phyloP scores from a whole-genome alignment of 2,113 vertebrate genomes.

The Aphyosemion australe region DNA sequence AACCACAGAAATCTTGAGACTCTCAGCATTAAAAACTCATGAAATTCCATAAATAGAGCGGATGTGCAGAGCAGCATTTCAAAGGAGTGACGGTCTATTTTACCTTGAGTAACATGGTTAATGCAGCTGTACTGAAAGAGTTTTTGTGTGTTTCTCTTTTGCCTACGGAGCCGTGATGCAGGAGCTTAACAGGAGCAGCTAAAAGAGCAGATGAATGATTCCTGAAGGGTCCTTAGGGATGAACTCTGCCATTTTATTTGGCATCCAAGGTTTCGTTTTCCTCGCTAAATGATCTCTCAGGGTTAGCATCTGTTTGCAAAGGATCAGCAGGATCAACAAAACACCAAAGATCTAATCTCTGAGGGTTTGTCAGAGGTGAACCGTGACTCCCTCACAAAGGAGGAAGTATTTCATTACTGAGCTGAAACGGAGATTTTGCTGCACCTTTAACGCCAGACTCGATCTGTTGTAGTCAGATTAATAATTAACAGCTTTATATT shows the following conservation, averaged over 20 bases:
- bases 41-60: not conserved
- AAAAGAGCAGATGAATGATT: not conserved
- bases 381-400: not conserved
- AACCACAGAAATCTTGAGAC: not conserved
- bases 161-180: not conserved
- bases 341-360: not conserved
- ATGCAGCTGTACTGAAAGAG: not conserved
- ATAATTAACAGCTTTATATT: conserved; percentile 30
- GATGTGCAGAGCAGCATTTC: not conserved
- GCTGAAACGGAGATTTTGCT: not conserved
- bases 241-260: not conserved
- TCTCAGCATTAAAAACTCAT: not conserved
- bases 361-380: not conserved
- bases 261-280: not conserved
- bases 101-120: not conserved
- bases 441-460: not conserved
- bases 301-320: not conserved
- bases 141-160: not conserved
- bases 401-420: not conserved
- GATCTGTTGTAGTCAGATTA: not conserved
- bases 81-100: not conserved
- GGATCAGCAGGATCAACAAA: not conserved
- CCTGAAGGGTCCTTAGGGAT: not conserved
- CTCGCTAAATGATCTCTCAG: not conserved
- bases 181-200: conserved; percentile 1